Base-by-base conservation (phyloP, 2,113 vertebrate species). In the Ramphastos sulfuratus region DNA sequence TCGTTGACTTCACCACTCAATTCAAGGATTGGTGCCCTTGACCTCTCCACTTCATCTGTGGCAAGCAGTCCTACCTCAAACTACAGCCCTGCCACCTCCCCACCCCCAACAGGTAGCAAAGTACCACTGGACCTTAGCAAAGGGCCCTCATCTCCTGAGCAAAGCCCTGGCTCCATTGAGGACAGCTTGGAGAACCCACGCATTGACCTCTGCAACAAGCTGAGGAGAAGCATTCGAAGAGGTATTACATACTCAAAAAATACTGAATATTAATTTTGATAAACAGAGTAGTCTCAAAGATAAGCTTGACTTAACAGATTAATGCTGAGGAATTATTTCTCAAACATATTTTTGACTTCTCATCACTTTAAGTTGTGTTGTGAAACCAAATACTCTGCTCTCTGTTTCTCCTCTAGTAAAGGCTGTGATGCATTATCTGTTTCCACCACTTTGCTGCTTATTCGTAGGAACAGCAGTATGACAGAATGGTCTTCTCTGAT, bases 1-100 rank as follows among this genome's bases (percentile, higher is more conserved):
- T 99, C 99, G 5, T 97, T 99, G 95, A 99, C 98, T 10, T 99
- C 99, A 10, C 99, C 99, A 6, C 87, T 99, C 92, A 98, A 98
- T 60, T 97, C 98, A 93, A 98, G 98, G 94, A 98, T 98, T 0
- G 98, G 98, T 9, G 98, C 98, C 12, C 96, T 99, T 10, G 99
- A 99, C 96, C 98, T 99, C 66, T 98, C 98, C 21, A 94, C 98
- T 16, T 97, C 98, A 15, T 98, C 98, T 1, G 92, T 97, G 18
- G 98, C 98, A 42, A 97, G 97, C 97, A 98, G 98, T 50, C 98
- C 99, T 13, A 98, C 98, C 58, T 98, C 98, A 28, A 86, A 90
- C 59, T 97, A 98, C 73, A 97, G 98, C 80, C 98, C 98, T 0
- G 97, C 98, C 48, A 98, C 97, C 0, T 99, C 98, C 27, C 98